A percentile compares a stretch with the other conserved stretches of the same genome.
phyloP scores from a whole-genome alignment of 2,113 vertebrate genomes.

The Pungitius pungitius region DNA sequence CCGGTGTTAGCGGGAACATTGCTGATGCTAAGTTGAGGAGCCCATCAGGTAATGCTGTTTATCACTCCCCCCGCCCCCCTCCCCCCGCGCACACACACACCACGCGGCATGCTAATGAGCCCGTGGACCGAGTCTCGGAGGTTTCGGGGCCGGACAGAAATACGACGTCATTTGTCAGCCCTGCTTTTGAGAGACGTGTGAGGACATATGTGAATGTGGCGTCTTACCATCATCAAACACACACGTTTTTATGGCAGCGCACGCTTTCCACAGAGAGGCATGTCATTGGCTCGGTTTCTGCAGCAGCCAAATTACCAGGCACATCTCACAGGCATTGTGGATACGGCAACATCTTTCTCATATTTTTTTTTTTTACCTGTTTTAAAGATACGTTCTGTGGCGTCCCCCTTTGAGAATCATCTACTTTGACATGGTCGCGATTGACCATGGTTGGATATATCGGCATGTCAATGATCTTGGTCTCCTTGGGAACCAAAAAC shows the following conservation, averaged over 20 bases:
- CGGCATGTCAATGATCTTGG: constrained; percentile 71
- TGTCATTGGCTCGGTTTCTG: constrained; percentile 16
- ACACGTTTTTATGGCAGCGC: constrained; percentile 4
- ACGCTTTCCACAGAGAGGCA: constrained; percentile 2
- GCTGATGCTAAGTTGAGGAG: constrained; percentile 62
- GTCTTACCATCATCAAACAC: constrained; percentile 15
- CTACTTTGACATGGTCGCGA: constrained; percentile 45
- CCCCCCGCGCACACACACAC: not conserved
- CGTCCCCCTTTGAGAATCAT: constrained; percentile 48
- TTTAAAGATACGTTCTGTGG: constrained; percentile 43
- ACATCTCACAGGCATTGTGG: constrained; percentile 26
- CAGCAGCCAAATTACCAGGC: constrained; percentile 39
- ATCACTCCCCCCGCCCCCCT: constrained; percentile 15
- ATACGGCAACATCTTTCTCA: constrained; percentile 39
- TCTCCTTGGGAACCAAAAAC: constrained; percentile 69
- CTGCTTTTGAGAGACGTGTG: constrained; percentile 10
- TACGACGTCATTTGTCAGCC: constrained; percentile 48
- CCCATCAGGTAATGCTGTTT: constrained; percentile 54
- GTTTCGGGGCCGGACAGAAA: constrained; percentile 24
- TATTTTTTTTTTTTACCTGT: constrained; percentile 20
- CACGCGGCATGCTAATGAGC: constrained; percentile 61
- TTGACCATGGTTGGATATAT: constrained; percentile 70
- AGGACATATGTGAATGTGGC: constrained; percentile 4
- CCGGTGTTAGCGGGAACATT: constrained; percentile 58
- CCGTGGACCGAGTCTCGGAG: constrained; percentile 22